phyloP scores from a whole-genome alignment of 2,797 vertebrate genomes.

The Enteromius argenteus region DNA sequence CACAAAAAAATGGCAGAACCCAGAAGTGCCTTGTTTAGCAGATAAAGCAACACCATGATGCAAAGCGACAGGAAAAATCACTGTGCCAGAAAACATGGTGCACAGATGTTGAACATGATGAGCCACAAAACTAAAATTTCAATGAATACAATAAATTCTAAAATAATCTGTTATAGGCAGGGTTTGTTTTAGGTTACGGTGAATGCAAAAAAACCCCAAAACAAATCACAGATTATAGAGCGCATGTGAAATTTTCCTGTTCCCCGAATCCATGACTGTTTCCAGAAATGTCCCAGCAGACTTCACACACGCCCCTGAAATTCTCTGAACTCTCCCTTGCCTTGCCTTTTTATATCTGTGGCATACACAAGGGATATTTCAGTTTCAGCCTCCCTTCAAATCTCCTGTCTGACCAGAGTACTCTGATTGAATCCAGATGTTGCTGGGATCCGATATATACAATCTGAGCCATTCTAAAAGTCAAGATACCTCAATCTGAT shows the following conservation, averaged over 20 bases:
- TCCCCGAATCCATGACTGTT: not conserved
- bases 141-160: not conserved
- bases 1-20: not conserved
- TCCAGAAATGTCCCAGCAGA: constrained; percentile 13
- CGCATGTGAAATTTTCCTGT: not conserved
- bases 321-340: not conserved
- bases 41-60: constrained; percentile 19
- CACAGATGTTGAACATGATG: not conserved
- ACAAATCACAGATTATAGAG: constrained; percentile 7
- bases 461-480: not conserved
- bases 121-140: not conserved
- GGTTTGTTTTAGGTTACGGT: not conserved
- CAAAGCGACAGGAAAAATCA: constrained; percentile 8
- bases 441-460: constrained; percentile 9
- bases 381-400: constrained; percentile 16
- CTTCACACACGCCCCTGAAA: constrained; percentile 24
- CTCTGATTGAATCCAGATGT: constrained; percentile 34
- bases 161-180: not conserved
- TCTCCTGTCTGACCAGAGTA: not conserved
- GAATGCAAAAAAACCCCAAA: not conserved
- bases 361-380: constrained; percentile 29
- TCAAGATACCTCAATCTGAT: not conserved
- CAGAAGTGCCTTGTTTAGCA: constrained; percentile 1
- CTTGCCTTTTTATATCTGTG: constrained; percentile 36
- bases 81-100: not conserved